These are phyloP conservation scores for Pristiophorus japonicus DNA, from an alignment of 2,113 vertebrate species.

Conservation along the genomic window DNA sequence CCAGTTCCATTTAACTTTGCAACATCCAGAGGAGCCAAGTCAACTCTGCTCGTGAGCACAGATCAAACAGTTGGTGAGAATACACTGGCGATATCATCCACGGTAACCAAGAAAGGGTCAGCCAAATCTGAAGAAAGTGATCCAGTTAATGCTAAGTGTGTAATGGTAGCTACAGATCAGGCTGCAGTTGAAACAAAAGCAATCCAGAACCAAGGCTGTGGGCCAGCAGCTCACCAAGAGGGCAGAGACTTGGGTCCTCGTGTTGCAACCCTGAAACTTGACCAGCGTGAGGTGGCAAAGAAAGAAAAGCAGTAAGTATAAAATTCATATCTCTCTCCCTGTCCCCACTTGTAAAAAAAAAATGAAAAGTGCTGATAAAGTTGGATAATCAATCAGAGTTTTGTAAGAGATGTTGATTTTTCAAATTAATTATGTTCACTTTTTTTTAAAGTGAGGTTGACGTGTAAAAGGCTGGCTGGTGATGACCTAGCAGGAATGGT, in stretches of 20 bases:
- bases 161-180: neutral
- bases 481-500: neutral
- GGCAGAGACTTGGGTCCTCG: neutral
- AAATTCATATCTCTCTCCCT: neutral
- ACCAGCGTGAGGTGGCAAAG: neutral
- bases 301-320: constrained; percentile 4
- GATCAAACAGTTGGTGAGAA: neutral
- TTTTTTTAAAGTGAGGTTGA: neutral
- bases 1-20: constrained; percentile 25
- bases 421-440: neutral
- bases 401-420: neutral
- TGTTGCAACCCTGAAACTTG: neutral
- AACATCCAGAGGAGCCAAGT: constrained; percentile 20
- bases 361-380: neutral
- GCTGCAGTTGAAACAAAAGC: constrained; percentile 5
- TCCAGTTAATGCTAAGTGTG: neutral
- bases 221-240: neutral
- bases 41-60: neutral
- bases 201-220: neutral
- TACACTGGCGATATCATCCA: neutral
- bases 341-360: neutral
- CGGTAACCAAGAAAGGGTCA: neutral
- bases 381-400: neutral
- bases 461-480: neutral
- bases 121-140: neutral